These are phyloP conservation scores for Pleuronectes platessa DNA, from an alignment of 2,113 vertebrate genomes.

Conservation along the genomic window DNA sequence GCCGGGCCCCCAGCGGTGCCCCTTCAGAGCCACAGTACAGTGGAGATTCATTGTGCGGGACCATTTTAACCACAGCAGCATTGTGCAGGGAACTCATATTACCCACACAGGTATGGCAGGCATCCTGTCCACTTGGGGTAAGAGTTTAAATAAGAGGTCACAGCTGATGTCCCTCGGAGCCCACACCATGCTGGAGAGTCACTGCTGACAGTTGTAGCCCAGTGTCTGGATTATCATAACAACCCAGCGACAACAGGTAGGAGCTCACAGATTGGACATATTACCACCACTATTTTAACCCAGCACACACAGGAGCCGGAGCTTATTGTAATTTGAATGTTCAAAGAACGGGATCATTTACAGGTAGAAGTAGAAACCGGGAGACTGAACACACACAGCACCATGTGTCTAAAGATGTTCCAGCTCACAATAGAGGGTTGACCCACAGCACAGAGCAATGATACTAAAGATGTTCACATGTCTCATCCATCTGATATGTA, in stretches of 20 bases:
- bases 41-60: slow-evolving; percentile 42
- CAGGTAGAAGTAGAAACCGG: slow-evolving; percentile 1
- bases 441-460: background rate
- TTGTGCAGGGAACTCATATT: slow-evolving; percentile 84
- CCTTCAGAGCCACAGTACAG: slow-evolving; percentile 21
- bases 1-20: background rate
- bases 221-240: slow-evolving; percentile 69
- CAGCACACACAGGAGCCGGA: slow-evolving; percentile 5
- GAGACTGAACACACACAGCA: background rate
- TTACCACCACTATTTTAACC: slow-evolving; percentile 37
- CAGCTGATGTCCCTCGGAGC: slow-evolving; percentile 79
- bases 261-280: slow-evolving; percentile 36
- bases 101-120: slow-evolving; percentile 87
- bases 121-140: slow-evolving; percentile 83
- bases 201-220: slow-evolving; percentile 68
- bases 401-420: slow-evolving; percentile 7
- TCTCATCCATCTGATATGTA: background rate
- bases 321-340: slow-evolving; percentile 26
- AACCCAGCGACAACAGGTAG: slow-evolving; percentile 63
- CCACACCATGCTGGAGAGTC: slow-evolving; percentile 57
- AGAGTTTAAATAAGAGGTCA: slow-evolving; percentile 85
- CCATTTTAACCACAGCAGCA: slow-evolving; percentile 80
- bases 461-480: slow-evolving; percentile 11
- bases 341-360: slow-evolving; percentile 32
- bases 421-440: slow-evolving; percentile 5